Percentiles rank a stretch among this genome's conserved stretches.
These are phyloP conservation scores for Zaprionus lachaisei DNA, from an alignment of 1,140 invertebrate species.

Conservation along the genomic window DNA sequence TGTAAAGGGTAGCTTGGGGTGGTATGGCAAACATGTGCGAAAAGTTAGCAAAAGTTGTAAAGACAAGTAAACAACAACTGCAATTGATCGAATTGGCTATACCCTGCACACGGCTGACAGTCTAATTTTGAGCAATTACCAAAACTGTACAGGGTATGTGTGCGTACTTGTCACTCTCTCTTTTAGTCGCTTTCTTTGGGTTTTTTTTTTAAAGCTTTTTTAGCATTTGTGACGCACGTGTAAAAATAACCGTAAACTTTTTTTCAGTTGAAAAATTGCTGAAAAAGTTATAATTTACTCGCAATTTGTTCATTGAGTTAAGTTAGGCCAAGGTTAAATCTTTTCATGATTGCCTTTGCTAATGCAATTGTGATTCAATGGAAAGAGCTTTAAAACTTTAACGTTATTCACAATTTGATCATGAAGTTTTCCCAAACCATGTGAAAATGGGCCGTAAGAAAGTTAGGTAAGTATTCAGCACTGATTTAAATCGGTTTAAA, in stretches of 20 bases:
- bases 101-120: too few relatives aligned
- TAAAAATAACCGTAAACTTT: conserved; percentile 9
- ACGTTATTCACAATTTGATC: background rate
- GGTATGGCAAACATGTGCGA: background rate
- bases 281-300: conserved; percentile 23
- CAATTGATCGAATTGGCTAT: background rate
- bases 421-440: background rate
- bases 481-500: too few relatives aligned
- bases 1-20: background rate
- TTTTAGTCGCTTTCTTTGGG: background rate
- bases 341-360: background rate
- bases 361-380: conserved; percentile 17
- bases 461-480: background rate
- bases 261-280: conserved; percentile 16
- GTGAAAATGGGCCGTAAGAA: background rate
- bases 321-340: conserved; percentile 19
- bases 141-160: background rate
- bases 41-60: background rate
- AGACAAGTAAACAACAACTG: background rate
- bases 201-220: background rate
- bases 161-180: background rate
- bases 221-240: conserved; percentile 26
- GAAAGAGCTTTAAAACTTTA: background rate
- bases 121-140: background rate
- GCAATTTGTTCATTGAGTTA: background rate